Evolutionary conservation across 1,140 invertebrate species (phyloP).

Genomic region (Lamellibrachia luymesi): DNA sequence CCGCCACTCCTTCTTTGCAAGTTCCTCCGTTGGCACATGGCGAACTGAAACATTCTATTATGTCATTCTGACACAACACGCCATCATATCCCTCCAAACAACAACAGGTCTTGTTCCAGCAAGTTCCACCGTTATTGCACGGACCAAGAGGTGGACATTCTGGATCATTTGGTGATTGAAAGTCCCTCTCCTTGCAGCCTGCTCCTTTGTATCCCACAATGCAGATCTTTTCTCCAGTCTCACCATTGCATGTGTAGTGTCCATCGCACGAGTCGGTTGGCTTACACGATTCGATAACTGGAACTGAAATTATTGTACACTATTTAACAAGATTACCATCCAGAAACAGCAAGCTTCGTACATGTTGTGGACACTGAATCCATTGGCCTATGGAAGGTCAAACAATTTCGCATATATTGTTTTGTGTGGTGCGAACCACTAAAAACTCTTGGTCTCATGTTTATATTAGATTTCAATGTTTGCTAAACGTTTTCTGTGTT

Average conservation of each 20-base stretch:
- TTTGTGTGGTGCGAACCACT: too few species aligned
- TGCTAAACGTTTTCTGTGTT: too few species aligned
- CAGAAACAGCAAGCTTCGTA: too few species aligned
- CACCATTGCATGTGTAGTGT: neutral
- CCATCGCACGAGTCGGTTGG: neutral
- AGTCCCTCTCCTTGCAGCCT: neutral
- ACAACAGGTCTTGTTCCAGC: constrained; percentile 3
- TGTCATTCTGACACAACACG: neutral
- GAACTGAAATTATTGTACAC: too few species aligned
- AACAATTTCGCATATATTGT: too few species aligned
- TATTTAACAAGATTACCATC: too few species aligned
- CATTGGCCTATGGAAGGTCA: too few species aligned
- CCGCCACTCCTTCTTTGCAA: too few species aligned
- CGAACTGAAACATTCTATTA: neutral
- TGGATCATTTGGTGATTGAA: neutral
- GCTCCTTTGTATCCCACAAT: neutral
- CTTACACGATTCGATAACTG: neutral
- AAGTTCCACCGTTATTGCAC: neutral
- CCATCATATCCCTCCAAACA: neutral
- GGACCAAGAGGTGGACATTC: neutral
- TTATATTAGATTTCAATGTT: too few species aligned
- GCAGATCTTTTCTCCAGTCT: neutral
- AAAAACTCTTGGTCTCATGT: too few species aligned
- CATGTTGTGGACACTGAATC: too few species aligned
- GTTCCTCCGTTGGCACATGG: neutral